Conservation (phyloP, 2,888 invertebrate genomes). For the Xestia rhomboidea region DNA sequence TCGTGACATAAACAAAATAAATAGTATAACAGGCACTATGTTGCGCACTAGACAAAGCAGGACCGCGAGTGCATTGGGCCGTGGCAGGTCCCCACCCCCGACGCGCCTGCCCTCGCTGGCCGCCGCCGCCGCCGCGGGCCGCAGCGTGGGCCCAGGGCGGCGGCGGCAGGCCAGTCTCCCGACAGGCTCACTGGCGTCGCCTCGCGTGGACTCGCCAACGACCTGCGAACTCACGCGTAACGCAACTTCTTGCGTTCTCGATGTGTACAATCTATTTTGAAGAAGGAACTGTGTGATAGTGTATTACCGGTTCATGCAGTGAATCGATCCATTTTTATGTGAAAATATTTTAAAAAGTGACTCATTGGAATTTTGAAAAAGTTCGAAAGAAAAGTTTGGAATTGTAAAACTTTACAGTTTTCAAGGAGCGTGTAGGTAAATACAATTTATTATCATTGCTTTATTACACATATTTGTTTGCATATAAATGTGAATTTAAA, state of each 20-base stretch:
- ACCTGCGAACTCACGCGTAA: constrained; percentile 70
- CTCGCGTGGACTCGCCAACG: constrained; percentile 46
- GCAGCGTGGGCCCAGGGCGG: constrained; percentile 18
- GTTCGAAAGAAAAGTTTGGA: constrained; percentile 19
- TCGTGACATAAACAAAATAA: not conserved
- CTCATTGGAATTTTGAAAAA: constrained; percentile 25
- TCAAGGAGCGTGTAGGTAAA: constrained; percentile 26
- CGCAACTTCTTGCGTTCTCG: constrained; percentile 67
- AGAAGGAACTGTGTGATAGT: constrained; percentile 53
- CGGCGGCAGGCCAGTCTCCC: constrained; percentile 44
- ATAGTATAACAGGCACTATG: constrained; percentile 3
- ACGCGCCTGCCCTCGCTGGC: constrained; percentile 39
- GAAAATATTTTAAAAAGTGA: constrained; percentile 50
- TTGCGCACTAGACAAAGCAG: constrained; percentile 27
- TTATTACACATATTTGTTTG: too few relatives aligned
- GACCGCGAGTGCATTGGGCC: constrained; percentile 54
- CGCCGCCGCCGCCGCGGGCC: constrained; percentile 34
- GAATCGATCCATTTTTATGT: constrained; percentile 26
- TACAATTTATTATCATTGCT: not conserved
- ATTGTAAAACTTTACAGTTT: constrained; percentile 35
- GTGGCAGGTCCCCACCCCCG: constrained; percentile 66
- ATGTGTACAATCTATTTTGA: constrained; percentile 64
- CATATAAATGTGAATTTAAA: too few relatives aligned
- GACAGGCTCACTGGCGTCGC: constrained; percentile 43
- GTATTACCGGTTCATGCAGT: constrained; percentile 42